Percentiles rank a stretch among this genome's conserved stretches.
These are phyloP conservation scores for Pseudomyrmex pallidus DNA, from an alignment of 1,140 invertebrate genomes.

Conservation along the genomic window DNA sequence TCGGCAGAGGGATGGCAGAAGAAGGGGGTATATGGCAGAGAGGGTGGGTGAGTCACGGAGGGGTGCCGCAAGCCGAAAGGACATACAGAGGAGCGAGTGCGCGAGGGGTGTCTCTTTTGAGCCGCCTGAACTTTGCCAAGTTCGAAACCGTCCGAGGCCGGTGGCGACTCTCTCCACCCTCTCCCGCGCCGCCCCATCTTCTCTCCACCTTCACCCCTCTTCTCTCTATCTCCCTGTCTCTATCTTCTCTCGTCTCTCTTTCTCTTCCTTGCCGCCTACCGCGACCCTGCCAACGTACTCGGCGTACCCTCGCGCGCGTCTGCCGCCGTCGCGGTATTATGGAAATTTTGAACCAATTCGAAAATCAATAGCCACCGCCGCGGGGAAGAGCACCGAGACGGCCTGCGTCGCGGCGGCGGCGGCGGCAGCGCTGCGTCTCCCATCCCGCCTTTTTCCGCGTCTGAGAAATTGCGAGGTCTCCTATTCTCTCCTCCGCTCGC, in stretches of 20 bases:
- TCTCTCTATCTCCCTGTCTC: conserved; percentile 24
- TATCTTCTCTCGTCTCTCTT: neutral
- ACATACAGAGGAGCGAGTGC: conserved; percentile 43
- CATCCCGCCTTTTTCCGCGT: conserved; percentile 44
- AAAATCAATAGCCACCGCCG: conserved; percentile 83
- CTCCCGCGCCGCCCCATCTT: conserved; percentile 43
- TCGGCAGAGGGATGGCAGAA: conserved; percentile 34
- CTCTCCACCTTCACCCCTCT: conserved; percentile 17
- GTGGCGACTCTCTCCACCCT: conserved; percentile 60
- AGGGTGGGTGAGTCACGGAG: conserved; percentile 58
- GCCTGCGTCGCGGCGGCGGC: conserved; percentile 62
- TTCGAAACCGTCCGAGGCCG: conserved; percentile 74
- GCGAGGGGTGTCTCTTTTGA: conserved; percentile 74
- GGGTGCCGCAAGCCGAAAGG: conserved; percentile 66
- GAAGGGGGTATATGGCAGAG: neutral
- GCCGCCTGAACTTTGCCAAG: conserved; percentile 78
- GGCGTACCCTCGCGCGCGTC: conserved; percentile 65
- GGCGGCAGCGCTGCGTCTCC: conserved; percentile 56
- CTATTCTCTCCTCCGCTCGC: neutral
- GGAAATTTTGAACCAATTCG: conserved; percentile 85
- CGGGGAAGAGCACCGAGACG: conserved; percentile 73
- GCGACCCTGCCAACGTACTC: conserved; percentile 46
- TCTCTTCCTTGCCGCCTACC: conserved; percentile 53
- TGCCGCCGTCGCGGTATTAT: conserved; percentile 79
- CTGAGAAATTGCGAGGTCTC: conserved; percentile 47